These are phyloP conservation scores for Danio jaintianensis DNA, from an alignment of 2,797 vertebrate species.

Conservation along the genomic window DNA sequence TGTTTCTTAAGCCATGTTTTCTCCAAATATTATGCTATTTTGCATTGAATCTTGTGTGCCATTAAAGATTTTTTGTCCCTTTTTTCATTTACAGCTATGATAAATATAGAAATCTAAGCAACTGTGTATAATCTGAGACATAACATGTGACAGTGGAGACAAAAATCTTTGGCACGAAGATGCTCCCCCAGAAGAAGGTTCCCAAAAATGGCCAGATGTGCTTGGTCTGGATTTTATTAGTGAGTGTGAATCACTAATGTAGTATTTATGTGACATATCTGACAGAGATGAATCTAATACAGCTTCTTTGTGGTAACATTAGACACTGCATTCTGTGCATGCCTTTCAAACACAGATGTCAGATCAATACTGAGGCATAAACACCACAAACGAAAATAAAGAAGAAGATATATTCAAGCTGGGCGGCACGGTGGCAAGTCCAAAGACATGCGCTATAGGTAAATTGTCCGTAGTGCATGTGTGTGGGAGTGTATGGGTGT, in stretches of 20 bases:
- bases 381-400: slow-evolving; percentile 2
- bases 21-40: not conserved
- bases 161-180: slow-evolving; percentile 22
- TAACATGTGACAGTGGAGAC: slow-evolving; percentile 26
- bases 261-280: slow-evolving; percentile 48
- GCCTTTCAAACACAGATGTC: slow-evolving; percentile 15
- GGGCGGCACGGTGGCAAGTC: too few relatives aligned
- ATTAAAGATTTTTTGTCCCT: slow-evolving; percentile 9
- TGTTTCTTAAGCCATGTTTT: not conserved
- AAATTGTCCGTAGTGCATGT: too few relatives aligned
- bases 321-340: not conserved
- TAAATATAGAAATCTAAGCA: slow-evolving; percentile 20
- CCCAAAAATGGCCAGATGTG: slow-evolving; percentile 48
- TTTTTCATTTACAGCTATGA: slow-evolving; percentile 13
- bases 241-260: slow-evolving; percentile 28
- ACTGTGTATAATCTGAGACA: not conserved
- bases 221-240: slow-evolving; percentile 53
- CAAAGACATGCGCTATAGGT: too few relatives aligned
- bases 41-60: slow-evolving; percentile 2
- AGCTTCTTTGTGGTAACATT: not conserved
- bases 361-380: not conserved
- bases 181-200: not conserved
- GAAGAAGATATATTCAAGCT: not conserved
- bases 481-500: too few relatives aligned
- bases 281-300: slow-evolving; percentile 30